Percentiles rank a stretch among this genome's conserved stretches.
Conservation (phyloP, 2,888 invertebrate species). For the Drosophila nigritarsus region DNA sequence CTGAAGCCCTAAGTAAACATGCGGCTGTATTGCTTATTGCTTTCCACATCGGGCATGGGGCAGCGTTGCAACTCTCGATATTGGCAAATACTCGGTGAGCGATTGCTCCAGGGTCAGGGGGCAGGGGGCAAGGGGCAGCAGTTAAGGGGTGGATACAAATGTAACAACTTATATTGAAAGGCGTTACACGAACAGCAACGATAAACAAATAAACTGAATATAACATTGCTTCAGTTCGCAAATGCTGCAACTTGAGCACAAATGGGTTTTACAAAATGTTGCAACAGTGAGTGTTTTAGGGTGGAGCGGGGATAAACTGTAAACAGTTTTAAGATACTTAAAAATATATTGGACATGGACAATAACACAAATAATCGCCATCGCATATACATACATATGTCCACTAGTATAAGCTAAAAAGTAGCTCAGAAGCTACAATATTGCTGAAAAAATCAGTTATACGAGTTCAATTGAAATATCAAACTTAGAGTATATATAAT, state of each 20-base stretch:
- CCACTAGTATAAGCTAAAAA: background rate
- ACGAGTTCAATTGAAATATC: background rate
- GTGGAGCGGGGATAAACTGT: background rate
- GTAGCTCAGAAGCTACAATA: background rate
- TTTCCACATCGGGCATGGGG: slow-evolving; percentile 14
- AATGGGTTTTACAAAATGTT: background rate
- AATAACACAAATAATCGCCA: background rate
- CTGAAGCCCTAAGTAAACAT: slow-evolving; percentile 62
- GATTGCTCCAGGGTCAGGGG: background rate
- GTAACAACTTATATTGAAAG: slow-evolving; percentile 17
- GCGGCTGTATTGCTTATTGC: slow-evolving; percentile 50
- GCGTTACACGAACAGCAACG: slow-evolving; percentile 4
- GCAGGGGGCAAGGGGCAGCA: background rate
- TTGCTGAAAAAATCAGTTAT: background rate
- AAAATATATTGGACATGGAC: background rate
- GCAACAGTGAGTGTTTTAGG: background rate
- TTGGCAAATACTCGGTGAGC: slow-evolving; percentile 34
- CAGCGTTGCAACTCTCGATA: slow-evolving; percentile 36
- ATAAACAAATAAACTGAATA: slow-evolving; percentile 20
- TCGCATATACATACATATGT: background rate
- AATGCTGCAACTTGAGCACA: slow-evolving; percentile 1
- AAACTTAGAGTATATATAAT: background rate
- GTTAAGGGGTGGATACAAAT: background rate
- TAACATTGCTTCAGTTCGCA: background rate
- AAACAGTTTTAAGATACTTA: background rate